Evolutionary conservation across 2,113 vertebrate species (phyloP), one percentile per base, ranked within the genome.

Genomic region (Saccopteryx leptura): DNA sequence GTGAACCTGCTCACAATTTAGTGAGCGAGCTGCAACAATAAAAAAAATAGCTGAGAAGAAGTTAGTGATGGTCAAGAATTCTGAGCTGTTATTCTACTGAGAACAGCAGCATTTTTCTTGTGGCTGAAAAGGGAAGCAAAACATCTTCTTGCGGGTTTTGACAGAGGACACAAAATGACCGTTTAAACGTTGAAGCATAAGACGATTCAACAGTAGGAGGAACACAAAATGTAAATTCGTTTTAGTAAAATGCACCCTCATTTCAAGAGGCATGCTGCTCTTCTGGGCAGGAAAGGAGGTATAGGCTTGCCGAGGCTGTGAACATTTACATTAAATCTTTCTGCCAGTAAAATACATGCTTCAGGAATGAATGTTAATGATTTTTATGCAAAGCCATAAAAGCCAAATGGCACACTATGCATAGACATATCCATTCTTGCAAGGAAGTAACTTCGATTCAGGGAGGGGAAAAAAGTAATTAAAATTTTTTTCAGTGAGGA

Each of bases 331-430:
- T 81, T 46, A 90, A 88, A 60, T 68, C 11, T 26, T 91, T 81
- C 81, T 2, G 4, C 26, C 84, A 84, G 72, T 94, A 95, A 96
- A 83, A 68, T 76, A 54, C 0, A 63, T 52, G 61, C 68, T 85
- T 84, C n/a, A 82, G 74, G 81, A 93, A 61, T 72, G 10, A 80
- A 85, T 46, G 52, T 19, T 66, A 88, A 78, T 81, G 17, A 78
- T 56, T 95, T 89, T 95, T 85, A 93, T 48, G 68, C 78, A 17
- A 84, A 90, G 28, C 52, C 12, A 82, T 84, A 84, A 95, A 93
- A 92, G 5, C 31, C 9, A 61, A 68, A 33, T 3, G 75, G 15
- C 56, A 17, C 17, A 33, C 4, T 33, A 26, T 13, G 4, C 2
- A 3, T 56, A 68, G 89, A 39, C 13, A 3, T 54, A 56, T 3